phyloP scores from a whole-genome alignment of 1,140 invertebrate genomes.

The Papilio xuthus region DNA sequence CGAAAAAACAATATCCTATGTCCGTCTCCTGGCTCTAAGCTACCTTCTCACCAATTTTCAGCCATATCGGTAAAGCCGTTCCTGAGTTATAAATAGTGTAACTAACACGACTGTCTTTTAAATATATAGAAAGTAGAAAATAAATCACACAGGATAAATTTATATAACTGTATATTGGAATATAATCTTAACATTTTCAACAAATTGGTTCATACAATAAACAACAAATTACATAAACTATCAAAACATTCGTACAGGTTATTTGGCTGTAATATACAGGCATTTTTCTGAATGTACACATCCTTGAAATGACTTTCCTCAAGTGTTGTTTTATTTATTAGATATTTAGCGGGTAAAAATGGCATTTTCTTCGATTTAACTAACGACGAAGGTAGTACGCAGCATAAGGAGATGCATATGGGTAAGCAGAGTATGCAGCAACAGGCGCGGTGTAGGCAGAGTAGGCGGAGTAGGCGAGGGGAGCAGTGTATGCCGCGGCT shows the following conservation, averaged over 20 bases:
- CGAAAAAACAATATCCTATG: too few species aligned
- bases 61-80: too few species aligned
- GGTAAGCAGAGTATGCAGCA: constrained; percentile 45
- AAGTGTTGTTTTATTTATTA: neutral
- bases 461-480: constrained; percentile 43
- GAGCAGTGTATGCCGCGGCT: constrained; percentile 48
- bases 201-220: neutral
- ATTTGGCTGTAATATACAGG: neutral
- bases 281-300: neutral
- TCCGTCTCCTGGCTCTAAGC: too few species aligned
- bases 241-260: neutral
- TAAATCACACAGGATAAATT: neutral
- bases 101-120: too few species aligned
- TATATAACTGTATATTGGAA: neutral
- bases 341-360: too few species aligned
- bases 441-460: constrained; percentile 26
- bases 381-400: too few species aligned
- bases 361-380: too few species aligned
- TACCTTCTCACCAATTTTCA: too few species aligned
- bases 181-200: neutral
- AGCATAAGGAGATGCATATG: constrained; percentile 43
- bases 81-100: too few species aligned
- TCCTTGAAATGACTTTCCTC: neutral
- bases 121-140: neutral
- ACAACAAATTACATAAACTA: neutral